These are phyloP conservation scores for Bombus breviceps DNA, from an alignment of 1,140 invertebrate genomes.

Conservation along the genomic window DNA sequence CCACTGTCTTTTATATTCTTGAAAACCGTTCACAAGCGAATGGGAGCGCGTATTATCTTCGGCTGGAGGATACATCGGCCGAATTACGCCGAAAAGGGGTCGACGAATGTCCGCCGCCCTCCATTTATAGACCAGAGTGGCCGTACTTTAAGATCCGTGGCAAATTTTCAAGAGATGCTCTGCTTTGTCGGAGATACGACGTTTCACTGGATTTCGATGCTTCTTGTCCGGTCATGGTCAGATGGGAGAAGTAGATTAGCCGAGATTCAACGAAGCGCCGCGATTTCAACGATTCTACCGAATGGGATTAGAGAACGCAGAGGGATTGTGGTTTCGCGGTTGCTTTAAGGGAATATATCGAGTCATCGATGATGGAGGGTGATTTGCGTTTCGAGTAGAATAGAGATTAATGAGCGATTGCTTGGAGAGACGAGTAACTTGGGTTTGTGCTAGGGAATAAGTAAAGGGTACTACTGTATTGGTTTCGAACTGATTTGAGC, in stretches of 20 bases:
- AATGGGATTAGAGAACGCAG: neutral
- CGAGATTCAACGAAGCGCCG: conserved; percentile 14
- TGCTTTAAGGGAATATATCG: neutral
- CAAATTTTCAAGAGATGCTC: conserved; percentile 72
- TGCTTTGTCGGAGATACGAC: neutral
- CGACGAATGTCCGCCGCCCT: conserved; percentile 4
- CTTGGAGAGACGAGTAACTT: neutral
- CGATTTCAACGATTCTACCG: neutral
- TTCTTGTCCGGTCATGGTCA: neutral
- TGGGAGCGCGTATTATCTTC: conserved; percentile 53
- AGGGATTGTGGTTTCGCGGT: no score
- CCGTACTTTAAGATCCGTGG: conserved; percentile 69
- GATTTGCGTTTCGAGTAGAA: neutral
- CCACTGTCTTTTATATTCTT: conserved; percentile 1
- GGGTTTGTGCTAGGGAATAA: neutral
- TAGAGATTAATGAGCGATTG: neutral
- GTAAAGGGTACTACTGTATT: no score
- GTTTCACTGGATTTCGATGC: conserved; percentile 6
- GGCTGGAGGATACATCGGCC: conserved; percentile 42
- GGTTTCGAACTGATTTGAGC: no score
- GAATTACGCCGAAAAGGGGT: conserved; percentile 47
- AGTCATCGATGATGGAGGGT: neutral
- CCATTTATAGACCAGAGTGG: conserved; percentile 46
- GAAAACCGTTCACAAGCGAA: neutral
- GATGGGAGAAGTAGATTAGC: conserved; percentile 37